phyloP scores from a whole-genome alignment of 2,113 vertebrate genomes.

The Cryptoleucopteryx plumbea region DNA sequence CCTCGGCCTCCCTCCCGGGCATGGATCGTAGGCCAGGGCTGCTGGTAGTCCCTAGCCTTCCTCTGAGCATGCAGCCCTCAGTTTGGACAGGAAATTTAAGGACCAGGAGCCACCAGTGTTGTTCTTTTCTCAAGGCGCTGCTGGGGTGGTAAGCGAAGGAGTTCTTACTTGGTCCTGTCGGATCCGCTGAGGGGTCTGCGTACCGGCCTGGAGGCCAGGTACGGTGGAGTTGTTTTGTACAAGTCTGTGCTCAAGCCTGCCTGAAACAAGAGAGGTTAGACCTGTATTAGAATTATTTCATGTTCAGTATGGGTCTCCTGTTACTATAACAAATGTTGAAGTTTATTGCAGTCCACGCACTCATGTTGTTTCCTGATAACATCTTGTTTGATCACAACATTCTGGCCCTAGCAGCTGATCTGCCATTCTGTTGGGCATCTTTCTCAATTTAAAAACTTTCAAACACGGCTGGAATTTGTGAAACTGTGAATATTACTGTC shows the following conservation, averaged over 20 bases:
- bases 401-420: background rate
- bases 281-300: background rate
- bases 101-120: accelerated
- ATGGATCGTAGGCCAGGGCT: background rate
- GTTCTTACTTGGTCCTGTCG: background rate
- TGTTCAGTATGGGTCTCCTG: accelerated
- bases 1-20: background rate
- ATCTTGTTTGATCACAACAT: background rate
- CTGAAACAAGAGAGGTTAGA: background rate
- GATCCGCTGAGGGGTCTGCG: accelerated
- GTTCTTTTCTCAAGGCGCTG: background rate
- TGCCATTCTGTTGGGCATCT: background rate
- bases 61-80: accelerated
- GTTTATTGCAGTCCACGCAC: background rate
- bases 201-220: background rate
- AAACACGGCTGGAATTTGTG: background rate
- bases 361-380: background rate
- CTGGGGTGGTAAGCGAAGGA: background rate
- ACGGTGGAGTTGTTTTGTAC: background rate
- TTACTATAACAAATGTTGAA: background rate
- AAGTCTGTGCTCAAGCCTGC: background rate
- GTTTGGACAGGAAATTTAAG: background rate
- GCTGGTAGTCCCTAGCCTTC: background rate
- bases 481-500: background rate
- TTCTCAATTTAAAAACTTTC: background rate